Base-by-base conservation (phyloP, 1,140 invertebrate species). In the Trichonephila clavipes region DNA sequence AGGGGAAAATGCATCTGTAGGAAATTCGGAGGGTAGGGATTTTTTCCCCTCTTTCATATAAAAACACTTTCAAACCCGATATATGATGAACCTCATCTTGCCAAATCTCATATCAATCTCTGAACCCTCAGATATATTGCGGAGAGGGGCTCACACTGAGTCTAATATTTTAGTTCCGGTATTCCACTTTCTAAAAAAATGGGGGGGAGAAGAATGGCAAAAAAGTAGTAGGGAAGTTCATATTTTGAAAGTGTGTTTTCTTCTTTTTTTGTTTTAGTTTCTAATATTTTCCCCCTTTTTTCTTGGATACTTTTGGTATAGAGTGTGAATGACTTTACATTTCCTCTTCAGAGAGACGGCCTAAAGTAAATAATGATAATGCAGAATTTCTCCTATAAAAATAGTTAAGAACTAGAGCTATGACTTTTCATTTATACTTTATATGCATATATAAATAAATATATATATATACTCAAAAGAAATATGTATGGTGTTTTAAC, bases 81-180 rank as follows among this genome's bases (percentile, higher is more conserved):
- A 85, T 61, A 61, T 85, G 83, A 85, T 85, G 83, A 59, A 85
- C 83, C 83, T 24, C 51, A 58, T 85, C 44, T 85, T 61, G 24
- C 44, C 18, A 85, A 85, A 85, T 85, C 83, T 85, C 24, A 18
- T 85, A 85, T 61, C 83, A 85, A 85, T 85, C 82, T 85, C 83
- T 59, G 19, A 24, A 14, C 51, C 58, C 58, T n/a, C 40, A 44
- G n/a, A 61, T 51, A 61, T 51, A 85, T 61, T 61, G 44, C 18
- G 21, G 82, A 2, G 82, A 21, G 16, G 21, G 14, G 2, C 34
- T 77, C 14, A 24, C 1, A 14, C 24, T 10, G 51, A 24, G 82
- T 58, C 51, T 14, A 85, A 85, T 85, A 85, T 85, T 85, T 85
- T 24, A 85, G 83, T 85, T 85, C 21, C 1, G 51, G 83, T 85